Base-by-base conservation (phyloP, 2,888 invertebrate genomes). In the Cephus runcator region DNA sequence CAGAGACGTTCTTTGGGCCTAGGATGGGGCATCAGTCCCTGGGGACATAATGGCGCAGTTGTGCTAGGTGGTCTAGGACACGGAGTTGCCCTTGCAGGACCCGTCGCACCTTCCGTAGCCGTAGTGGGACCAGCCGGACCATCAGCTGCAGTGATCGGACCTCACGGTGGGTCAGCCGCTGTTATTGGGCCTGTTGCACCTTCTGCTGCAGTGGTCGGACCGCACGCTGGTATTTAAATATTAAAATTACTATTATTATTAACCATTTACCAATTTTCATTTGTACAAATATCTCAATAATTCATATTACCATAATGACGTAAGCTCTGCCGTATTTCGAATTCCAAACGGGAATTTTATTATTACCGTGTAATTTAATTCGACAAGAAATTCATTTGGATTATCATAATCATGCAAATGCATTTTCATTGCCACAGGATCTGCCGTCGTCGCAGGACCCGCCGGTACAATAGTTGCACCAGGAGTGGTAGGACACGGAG, bases 1-100 rank as follows among this genome's bases (percentile, higher is more conserved):
- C 82, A 87, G 73, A 85, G 87, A 80, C 88, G 87, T 69, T 87
- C 87, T n/a, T 76, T 87, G 80, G 77, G 77, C 12, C 71, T 69
- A 33, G 86, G 79, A 34, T 82, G 81, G 83, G 85, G 40, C 40
- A 0, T 40, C 2, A 40, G 2, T 40, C 40, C 40, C 15, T 40
- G 15, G 15, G 40, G 85, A 34, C 82, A 83, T 35, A 81, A 87
- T 69, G 85, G 85, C 31, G 85, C 82, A 6, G 83, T 86, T 9
- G 74, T 86, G 4, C 69, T 86, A 1, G 86, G 85, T 71, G 82
- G 81, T 73, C 76, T 34, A 34, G 80, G 79, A 71, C 77, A 79
- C 33, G 84, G 85, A n/a, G 76, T 84, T 4, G 82, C 82, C 3
- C 11, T 84, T 23, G 79, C 12, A 35, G 35, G 35, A 12, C 35